Conservation (phyloP, 2,113 vertebrate genomes). For the Pyrgilauda ruficollis region DNA sequence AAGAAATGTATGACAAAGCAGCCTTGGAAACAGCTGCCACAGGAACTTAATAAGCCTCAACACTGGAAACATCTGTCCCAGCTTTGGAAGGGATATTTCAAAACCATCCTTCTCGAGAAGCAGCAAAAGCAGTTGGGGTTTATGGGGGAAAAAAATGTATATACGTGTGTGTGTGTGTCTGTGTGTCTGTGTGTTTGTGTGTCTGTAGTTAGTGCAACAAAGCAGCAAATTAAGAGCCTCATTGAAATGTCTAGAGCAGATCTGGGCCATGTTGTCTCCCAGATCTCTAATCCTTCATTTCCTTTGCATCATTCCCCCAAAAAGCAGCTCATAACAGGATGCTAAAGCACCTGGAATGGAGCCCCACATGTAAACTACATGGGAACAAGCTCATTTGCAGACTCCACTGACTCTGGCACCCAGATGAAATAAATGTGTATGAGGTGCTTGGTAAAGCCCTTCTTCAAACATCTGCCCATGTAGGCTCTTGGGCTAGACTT, state of each 20-base stretch:
- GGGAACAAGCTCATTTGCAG: slow-evolving; percentile 2
- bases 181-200: not conserved
- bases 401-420: not conserved
- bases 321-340: not conserved
- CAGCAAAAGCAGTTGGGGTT: not conserved
- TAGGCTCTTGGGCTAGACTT: not conserved
- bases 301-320: not conserved
- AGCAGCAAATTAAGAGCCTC: not conserved
- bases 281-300: not conserved
- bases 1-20: slow-evolving; percentile 11
- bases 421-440: not conserved
- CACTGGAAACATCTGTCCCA: not conserved
- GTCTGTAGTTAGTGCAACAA: not conserved
- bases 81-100: slow-evolving; percentile 5
- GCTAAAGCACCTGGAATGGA: slow-evolving; percentile 4
- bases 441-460: not conserved
- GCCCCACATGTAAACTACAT: not conserved
- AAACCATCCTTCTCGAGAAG: not conserved
- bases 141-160: fast-evolving
- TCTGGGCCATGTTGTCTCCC: not conserved
- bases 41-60: slow-evolving; percentile 17
- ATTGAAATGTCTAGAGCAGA: not conserved
- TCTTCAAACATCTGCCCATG: not conserved
- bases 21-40: not conserved
- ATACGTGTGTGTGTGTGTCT: fast-evolving